These are phyloP conservation scores for Anguilla rostrata DNA, from an alignment of 2,113 vertebrate genomes.

Conservation along the genomic window DNA sequence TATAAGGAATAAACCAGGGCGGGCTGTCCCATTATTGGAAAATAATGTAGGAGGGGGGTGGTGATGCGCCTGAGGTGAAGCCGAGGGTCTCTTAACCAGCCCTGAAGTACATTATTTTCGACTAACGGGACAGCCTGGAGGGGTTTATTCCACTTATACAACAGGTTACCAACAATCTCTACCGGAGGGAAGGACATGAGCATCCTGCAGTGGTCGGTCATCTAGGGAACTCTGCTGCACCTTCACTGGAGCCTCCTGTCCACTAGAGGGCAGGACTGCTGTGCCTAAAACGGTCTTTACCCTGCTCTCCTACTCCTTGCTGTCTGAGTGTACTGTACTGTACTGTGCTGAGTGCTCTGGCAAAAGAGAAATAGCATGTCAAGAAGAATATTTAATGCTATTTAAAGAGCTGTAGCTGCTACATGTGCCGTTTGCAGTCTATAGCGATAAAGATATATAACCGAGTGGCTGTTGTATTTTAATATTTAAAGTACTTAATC, in stretches of 20 bases:
- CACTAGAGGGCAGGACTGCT: conserved; percentile 62
- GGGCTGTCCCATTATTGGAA: no score
- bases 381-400: conserved; percentile 43
- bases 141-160: no score
- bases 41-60: no score
- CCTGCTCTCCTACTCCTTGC: conserved; percentile 20
- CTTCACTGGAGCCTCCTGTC: conserved; percentile 54
- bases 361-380: conserved; percentile 58
- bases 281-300: conserved; percentile 56
- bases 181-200: conserved; percentile 88
- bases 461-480: conserved; percentile 63
- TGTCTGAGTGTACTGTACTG: conserved; percentile 46
- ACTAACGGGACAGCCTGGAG: no score
- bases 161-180: conserved; percentile 54
- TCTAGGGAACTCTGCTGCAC: conserved; percentile 56
- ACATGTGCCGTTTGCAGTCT: conserved; percentile 47
- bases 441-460: conserved; percentile 50
- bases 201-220: conserved; percentile 83
- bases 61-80: no score
- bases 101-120: no score
- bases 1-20: no score
- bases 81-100: no score
- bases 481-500: conserved; percentile 54
- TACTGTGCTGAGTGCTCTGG: conserved; percentile 44
- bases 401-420: conserved; percentile 52